Evolutionary conservation across 2,113 vertebrate genomes (phyloP).

Genomic region (Nesospiza acunhae): DNA sequence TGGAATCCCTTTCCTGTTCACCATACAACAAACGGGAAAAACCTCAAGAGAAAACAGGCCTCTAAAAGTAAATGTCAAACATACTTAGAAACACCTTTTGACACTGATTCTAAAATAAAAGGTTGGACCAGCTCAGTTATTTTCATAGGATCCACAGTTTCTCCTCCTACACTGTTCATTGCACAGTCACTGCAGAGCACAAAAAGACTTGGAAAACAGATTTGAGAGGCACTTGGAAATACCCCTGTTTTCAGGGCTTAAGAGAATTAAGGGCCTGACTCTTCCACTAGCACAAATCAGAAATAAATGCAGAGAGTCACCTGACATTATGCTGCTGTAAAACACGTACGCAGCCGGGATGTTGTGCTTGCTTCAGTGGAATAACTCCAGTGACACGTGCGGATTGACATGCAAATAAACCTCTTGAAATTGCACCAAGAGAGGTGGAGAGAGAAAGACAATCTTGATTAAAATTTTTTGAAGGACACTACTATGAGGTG

Average conservation of each 20-base stretch:
- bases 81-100: not conserved
- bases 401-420: conserved; percentile 68
- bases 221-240: not conserved
- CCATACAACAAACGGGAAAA: not conserved
- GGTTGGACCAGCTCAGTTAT: not conserved
- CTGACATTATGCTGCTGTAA: not conserved
- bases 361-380: conserved; percentile 14
- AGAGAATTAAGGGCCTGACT: conserved; percentile 35
- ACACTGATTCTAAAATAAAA: not conserved
- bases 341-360: not conserved
- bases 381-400: conserved; percentile 52
- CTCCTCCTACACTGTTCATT: not conserved
- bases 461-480: conserved; percentile 66
- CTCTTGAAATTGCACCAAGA: conserved; percentile 52
- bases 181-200: not conserved
- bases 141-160: not conserved
- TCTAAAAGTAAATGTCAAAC: not conserved
- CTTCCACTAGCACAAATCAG: not conserved
- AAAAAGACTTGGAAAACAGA: not conserved
- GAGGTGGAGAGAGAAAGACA: conserved; percentile 56
- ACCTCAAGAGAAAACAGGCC: not conserved
- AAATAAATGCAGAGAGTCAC: conserved; percentile 32
- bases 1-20: not conserved
- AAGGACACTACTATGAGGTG: conserved; percentile 52
- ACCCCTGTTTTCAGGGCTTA: not conserved